Conservation (phyloP, 2,888 invertebrate genomes). For the Gerris lacustris region DNA sequence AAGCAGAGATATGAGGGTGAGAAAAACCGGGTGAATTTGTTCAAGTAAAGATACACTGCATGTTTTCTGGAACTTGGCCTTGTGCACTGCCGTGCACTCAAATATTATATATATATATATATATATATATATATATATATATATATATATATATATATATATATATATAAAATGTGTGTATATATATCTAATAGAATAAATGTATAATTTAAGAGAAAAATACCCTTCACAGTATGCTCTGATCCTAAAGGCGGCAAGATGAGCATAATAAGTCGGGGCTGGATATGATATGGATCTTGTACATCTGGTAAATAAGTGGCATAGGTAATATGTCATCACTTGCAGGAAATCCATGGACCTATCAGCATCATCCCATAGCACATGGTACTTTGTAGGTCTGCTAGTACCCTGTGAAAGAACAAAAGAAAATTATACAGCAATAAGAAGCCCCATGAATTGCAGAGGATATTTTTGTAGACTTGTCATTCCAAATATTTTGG, state of each 20-base stretch:
- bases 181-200: too few relatives aligned
- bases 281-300: constrained; percentile 74
- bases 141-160: too few relatives aligned
- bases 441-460: background rate
- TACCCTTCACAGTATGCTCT: constrained; percentile 38
- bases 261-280: constrained; percentile 77
- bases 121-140: too few relatives aligned
- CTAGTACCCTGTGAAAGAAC: constrained; percentile 57
- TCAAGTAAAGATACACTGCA: too few relatives aligned
- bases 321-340: constrained; percentile 64
- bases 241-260: constrained; percentile 67
- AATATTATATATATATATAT: too few relatives aligned
- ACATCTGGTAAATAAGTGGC: constrained; percentile 75
- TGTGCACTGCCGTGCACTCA: too few relatives aligned
- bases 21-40: too few relatives aligned
- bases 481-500: background rate
- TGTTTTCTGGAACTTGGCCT: too few relatives aligned
- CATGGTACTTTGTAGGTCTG: constrained; percentile 73
- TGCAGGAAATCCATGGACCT: constrained; percentile 64
- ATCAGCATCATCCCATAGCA: constrained; percentile 64
- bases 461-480: constrained; percentile 1
- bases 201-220: too few relatives aligned
- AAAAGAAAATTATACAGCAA: background rate
- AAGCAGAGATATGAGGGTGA: too few relatives aligned
- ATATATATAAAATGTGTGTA: too few relatives aligned